Percentiles rank a stretch among this genome's conserved stretches.
phyloP scores from a whole-genome alignment of 2,797 vertebrate species.

The Gadopsis marmoratus region DNA sequence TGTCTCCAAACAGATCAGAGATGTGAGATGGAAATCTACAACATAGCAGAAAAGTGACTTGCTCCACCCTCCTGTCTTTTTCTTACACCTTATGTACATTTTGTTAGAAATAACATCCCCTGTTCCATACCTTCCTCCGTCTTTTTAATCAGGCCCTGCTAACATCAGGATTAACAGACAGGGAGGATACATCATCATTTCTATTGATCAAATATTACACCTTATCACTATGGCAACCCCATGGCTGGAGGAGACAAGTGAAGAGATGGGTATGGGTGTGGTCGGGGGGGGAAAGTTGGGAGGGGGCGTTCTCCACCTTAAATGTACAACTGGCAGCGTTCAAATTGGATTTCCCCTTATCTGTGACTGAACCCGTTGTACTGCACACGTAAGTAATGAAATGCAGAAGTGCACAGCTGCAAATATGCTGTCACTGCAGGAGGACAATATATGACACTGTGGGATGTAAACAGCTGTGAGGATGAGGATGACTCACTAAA shows the following conservation, averaged over 20 bases:
- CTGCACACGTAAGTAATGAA: slow-evolving; percentile 18
- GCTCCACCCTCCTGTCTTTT: slow-evolving; percentile 5
- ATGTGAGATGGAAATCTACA: neutral
- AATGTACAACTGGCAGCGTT: slow-evolving; percentile 30
- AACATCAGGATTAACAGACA: slow-evolving; percentile 33
- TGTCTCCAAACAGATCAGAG: slow-evolving; percentile 4
- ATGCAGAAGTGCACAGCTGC: slow-evolving; percentile 33
- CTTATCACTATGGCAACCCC: slow-evolving; percentile 59
- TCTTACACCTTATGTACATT: neutral
- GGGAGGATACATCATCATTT: slow-evolving; percentile 52
- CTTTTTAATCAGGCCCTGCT: slow-evolving; percentile 10
- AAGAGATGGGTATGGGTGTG: neutral
- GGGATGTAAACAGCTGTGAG: slow-evolving; percentile 54
- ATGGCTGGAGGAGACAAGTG: slow-evolving; percentile 21
- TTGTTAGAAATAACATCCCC: slow-evolving; percentile 15
- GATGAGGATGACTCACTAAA: slow-evolving; percentile 62
- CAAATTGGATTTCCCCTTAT: slow-evolving; percentile 14
- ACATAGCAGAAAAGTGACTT: neutral
- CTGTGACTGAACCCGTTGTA: slow-evolving; percentile 8
- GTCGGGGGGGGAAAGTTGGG: slow-evolving; percentile 4
- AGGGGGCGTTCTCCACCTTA: slow-evolving; percentile 38
- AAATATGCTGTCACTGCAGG: slow-evolving; percentile 46
- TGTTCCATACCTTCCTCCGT: neutral
- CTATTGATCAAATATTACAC: slow-evolving; percentile 70
- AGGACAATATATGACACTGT: slow-evolving; percentile 38